A percentile compares a stretch with the other conserved stretches of the same genome.
phyloP scores from a whole-genome alignment of 2,888 invertebrate genomes.

The Tetragonula carbonaria region DNA sequence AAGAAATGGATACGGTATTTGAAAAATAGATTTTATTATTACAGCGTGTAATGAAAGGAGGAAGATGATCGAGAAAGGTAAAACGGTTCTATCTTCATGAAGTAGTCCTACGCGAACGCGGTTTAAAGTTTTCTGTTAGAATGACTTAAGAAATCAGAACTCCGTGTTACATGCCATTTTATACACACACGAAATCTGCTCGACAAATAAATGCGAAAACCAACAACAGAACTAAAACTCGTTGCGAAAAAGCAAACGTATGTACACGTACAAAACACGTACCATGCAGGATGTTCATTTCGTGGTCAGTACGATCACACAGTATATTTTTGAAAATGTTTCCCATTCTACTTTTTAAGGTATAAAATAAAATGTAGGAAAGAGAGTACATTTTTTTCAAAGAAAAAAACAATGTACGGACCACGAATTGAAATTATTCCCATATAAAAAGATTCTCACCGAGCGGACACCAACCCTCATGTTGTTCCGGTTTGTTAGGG shows the following conservation, averaged over 20 bases:
- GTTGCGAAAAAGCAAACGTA: conserved; percentile 50
- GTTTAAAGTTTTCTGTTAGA: conserved; percentile 1
- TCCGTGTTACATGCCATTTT: conserved; percentile 34
- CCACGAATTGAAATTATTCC: conserved; percentile 73
- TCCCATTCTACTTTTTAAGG: not conserved
- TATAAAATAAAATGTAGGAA: not conserved
- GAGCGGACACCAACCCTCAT: conserved; percentile 95
- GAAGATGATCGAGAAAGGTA: conserved; percentile 19
- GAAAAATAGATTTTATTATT: conserved; percentile 4
- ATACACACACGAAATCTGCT: conserved; percentile 9
- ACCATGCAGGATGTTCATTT: conserved; percentile 66
- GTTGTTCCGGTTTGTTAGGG: conserved; percentile 94
- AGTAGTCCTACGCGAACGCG: conserved; percentile 5
- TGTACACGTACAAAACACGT: conserved; percentile 47
- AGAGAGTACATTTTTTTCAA: not conserved
- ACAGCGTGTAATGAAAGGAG: conserved; percentile 1
- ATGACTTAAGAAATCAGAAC: conserved; percentile 5
- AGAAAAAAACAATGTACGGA: conserved; percentile 54
- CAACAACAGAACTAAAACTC: conserved; percentile 37
- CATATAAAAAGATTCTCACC: conserved; percentile 86
- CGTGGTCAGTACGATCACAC: conserved; percentile 56
- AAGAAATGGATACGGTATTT: not conserved
- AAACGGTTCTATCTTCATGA: not conserved
- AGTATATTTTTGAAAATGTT: not conserved
- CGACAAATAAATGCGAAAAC: conserved; percentile 15